A percentile compares a stretch with the other conserved stretches of the same genome.
These are phyloP conservation scores for Pelosia muscerda DNA, from an alignment of 2,888 invertebrate genomes.

Conservation along the genomic window DNA sequence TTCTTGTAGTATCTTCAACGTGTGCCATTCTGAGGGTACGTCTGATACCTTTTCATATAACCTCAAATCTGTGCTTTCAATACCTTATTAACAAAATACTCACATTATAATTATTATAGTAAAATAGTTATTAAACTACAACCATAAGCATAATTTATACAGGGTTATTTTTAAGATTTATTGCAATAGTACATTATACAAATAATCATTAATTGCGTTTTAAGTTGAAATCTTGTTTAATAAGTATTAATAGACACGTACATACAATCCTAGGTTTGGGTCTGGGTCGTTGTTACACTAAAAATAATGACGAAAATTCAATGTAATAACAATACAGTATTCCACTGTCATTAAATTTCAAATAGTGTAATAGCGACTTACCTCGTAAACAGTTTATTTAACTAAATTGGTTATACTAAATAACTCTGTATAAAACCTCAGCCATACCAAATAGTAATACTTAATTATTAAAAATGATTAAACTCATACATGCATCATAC, in stretches of 20 bases:
- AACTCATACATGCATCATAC: slow-evolving; percentile 48
- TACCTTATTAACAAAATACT: slow-evolving; percentile 80
- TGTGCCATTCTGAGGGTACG: slow-evolving; percentile 83
- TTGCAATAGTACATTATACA: slow-evolving; percentile 58
- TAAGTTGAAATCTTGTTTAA: slow-evolving; percentile 40
- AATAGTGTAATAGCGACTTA: slow-evolving; percentile 41
- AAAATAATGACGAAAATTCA: background rate
- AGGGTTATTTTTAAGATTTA: slow-evolving; percentile 82
- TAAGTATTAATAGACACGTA: slow-evolving; percentile 36
- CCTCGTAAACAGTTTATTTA: slow-evolving; percentile 26
- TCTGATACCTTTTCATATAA: slow-evolving; percentile 78
- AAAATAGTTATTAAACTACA: slow-evolving; percentile 77
- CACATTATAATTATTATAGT: slow-evolving; percentile 74
- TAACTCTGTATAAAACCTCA: slow-evolving; percentile 86
- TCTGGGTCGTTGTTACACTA: slow-evolving; percentile 42
- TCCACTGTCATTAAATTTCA: slow-evolving; percentile 18
- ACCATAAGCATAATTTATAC: slow-evolving; percentile 86
- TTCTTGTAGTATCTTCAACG: slow-evolving; percentile 76
- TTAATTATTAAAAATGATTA: slow-evolving; percentile 29
- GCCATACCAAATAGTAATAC: slow-evolving; percentile 76
- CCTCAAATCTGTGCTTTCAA: slow-evolving; percentile 81
- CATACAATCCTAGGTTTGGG: slow-evolving; percentile 28
- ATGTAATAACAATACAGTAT: slow-evolving; percentile 18
- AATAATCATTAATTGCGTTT: slow-evolving; percentile 42
- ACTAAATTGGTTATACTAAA: slow-evolving; percentile 58